Conservation (phyloP, 1,140 invertebrate genomes). For the Temnothorax curvispinosus region DNA sequence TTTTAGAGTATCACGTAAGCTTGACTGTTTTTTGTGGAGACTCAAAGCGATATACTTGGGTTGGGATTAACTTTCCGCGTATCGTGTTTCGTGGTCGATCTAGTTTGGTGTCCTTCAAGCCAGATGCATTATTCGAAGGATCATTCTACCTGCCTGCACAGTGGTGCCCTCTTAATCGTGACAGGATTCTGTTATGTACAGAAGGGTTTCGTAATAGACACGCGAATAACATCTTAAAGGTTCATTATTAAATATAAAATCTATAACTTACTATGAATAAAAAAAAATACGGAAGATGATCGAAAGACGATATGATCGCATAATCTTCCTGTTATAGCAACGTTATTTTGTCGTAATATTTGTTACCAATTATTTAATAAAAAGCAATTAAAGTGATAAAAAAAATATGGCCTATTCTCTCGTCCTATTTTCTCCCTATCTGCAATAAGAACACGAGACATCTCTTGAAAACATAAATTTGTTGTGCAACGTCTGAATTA, state of each 20-base stretch:
- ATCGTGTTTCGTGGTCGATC: constrained; percentile 24
- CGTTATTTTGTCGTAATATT: background rate
- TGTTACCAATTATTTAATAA: background rate
- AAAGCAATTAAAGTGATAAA: background rate
- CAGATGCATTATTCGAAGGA: constrained; percentile 23
- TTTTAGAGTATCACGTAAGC: background rate
- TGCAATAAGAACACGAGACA: background rate
- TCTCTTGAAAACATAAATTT: background rate
- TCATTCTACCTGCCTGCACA: constrained; percentile 25
- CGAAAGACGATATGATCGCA: background rate
- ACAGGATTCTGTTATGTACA: background rate
- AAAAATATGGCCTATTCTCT: background rate
- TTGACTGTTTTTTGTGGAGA: background rate
- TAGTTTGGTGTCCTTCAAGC: constrained; percentile 38
- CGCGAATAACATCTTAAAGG: background rate
- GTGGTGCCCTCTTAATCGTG: constrained; percentile 66
- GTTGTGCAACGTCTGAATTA: background rate
- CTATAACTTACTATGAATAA: background rate
- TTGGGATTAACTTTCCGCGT: constrained; percentile 32
- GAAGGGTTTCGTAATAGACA: constrained; percentile 10
- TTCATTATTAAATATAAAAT: background rate
- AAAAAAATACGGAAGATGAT: background rate
- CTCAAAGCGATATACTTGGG: background rate
- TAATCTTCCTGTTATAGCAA: background rate
- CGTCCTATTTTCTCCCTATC: background rate